Evolutionary conservation across 2,888 invertebrate species (phyloP).

Genomic region (Meiosimyza decipiens): DNA sequence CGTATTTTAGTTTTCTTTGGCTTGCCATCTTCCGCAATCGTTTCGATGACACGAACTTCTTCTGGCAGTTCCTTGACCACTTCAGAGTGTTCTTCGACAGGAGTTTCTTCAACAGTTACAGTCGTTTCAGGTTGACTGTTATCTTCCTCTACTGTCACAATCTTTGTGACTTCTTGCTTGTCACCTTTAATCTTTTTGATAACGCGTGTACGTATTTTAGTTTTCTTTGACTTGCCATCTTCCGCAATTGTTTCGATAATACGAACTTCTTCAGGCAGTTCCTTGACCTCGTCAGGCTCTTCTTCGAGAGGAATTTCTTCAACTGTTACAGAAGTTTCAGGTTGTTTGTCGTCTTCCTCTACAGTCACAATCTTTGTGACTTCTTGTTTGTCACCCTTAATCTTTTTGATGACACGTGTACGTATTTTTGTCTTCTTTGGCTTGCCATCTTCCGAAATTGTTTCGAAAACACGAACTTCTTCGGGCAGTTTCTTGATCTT

Average conservation of each 20-base stretch:
- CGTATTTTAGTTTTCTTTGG: conserved; percentile 41
- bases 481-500: too few relatives aligned
- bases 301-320: not conserved
- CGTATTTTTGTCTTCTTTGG: too few relatives aligned
- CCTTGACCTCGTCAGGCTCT: not conserved
- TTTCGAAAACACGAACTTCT: too few relatives aligned
- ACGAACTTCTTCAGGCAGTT: conserved; percentile 41
- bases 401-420: too few relatives aligned
- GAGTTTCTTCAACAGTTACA: conserved; percentile 39
- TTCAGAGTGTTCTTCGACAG: conserved; percentile 31
- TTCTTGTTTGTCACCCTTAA: too few relatives aligned
- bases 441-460: too few relatives aligned
- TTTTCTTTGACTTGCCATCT: conserved; percentile 42
- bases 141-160: conserved; percentile 45
- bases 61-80: conserved; percentile 37
- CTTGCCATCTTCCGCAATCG: conserved; percentile 37
- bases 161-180: conserved; percentile 44
- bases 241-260: conserved; percentile 39
- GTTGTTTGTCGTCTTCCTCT: conserved; percentile 37
- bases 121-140: conserved; percentile 40
- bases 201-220: conserved; percentile 44
- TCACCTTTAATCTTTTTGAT: conserved; percentile 45
- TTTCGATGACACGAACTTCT: conserved; percentile 36
- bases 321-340: conserved; percentile 42
- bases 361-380: conserved; percentile 18